Conservation (phyloP, 2,113 vertebrate genomes). For the Narcine bancroftii region DNA sequence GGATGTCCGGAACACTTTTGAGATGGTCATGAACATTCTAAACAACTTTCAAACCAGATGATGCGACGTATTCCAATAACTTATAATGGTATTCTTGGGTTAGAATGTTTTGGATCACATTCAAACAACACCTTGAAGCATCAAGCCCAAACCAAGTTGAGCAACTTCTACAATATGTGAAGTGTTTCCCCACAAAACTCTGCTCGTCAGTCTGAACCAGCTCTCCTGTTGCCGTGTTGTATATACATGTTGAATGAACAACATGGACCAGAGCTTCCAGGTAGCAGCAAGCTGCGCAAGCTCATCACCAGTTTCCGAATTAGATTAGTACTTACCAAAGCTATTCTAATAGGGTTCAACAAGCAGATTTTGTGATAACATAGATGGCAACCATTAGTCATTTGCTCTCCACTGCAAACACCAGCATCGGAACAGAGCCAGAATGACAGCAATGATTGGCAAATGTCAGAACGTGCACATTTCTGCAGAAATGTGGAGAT, state of each 20-base stretch:
- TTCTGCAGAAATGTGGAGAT: too few species aligned
- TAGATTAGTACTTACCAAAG: too few species aligned
- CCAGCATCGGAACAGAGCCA: too few species aligned
- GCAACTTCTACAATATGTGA: background rate
- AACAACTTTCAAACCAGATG: background rate
- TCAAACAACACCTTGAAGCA: background rate
- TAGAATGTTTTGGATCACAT: background rate
- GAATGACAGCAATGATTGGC: too few species aligned
- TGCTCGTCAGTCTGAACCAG: background rate
- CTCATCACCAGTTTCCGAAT: too few species aligned
- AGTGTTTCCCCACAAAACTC: background rate
- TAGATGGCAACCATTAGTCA: too few species aligned
- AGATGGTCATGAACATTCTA: background rate
- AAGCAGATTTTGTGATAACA: too few species aligned
- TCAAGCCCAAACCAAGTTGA: conserved; percentile 5
- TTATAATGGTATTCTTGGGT: background rate
- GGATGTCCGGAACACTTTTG: background rate
- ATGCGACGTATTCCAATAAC: background rate
- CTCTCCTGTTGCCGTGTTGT: background rate
- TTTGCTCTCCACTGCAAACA: too few species aligned
- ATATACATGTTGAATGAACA: background rate
- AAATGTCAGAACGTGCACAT: too few species aligned
- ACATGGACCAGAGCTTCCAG: too few species aligned
- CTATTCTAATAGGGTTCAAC: too few species aligned
- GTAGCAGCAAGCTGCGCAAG: too few species aligned